Base-by-base conservation (phyloP, 2,888 invertebrate species). In the Rhagium mordax region DNA sequence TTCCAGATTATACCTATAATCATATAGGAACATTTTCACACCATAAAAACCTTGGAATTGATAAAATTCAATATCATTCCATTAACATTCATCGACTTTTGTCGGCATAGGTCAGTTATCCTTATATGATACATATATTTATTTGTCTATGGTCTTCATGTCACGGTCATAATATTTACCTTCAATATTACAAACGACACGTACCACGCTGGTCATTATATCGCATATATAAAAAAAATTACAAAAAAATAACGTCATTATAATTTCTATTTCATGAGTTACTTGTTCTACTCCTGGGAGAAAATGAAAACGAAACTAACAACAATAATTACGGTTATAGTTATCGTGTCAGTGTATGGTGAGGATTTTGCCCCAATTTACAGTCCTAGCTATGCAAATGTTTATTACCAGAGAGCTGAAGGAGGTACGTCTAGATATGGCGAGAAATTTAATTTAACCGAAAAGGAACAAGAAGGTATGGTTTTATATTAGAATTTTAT, bases 351-450 rank as follows among this genome's bases (percentile, higher is more conserved):
- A 20, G 48, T 70, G 24, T 66, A 20, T 7, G 51, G 48, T 51
- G 67, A 53, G 13, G 61, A 62, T 57, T 59, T 59, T 21, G n/a
- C 29, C 5, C 71, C 71, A 18, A 55, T 75, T 57, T 75, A 72
- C 53, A 75, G 72, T 16, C 64, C 55, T 0, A 57, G 70, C 21
- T 75, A 75, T 67, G 70, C 75, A 60, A 72, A 69, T 55, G 67
- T 75, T 59, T 49, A 48, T 51, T 57, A 65, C 13, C 67, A 71
- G 18, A 48, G 65, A 48, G 15, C 27, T 29, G n/a, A 27, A 27
- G 15, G 21, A 33, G 29, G 21, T 29, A 59, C 57, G 15, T 27
- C 47, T 57, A 57, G 55, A 47, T 20, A 51, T 16, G 16, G 18
- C 24, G 41, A 6, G 21, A 55, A 66, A 53, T 61, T 53, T 62